phyloP scores from a whole-genome alignment of 1,140 invertebrate genomes.

The Neoseiulus cucumeris region DNA sequence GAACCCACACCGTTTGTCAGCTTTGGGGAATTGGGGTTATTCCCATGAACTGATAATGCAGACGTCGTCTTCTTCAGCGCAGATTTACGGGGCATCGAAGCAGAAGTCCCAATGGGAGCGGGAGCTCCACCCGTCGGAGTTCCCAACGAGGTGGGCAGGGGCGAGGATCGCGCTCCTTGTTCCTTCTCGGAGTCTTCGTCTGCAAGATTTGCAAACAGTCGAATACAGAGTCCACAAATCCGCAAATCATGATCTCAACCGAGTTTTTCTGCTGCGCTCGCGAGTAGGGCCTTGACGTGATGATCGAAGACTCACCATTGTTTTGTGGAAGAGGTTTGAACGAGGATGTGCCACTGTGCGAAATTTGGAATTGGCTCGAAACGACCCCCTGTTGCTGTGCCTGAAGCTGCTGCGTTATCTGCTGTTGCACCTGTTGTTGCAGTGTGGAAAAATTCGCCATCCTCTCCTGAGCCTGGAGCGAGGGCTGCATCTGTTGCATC shows the following conservation, averaged over 20 bases:
- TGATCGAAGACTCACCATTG: not conserved
- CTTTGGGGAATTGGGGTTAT: not conserved
- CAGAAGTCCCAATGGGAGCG: not conserved
- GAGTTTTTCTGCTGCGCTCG: not conserved
- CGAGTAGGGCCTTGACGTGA: not conserved
- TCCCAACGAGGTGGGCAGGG: not conserved
- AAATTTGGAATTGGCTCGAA: too few relatives aligned
- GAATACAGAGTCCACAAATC: too few relatives aligned
- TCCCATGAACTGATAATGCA: not conserved
- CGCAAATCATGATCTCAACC: not conserved
- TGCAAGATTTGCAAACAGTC: not conserved
- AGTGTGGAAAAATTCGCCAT: not conserved
- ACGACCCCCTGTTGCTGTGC: not conserved
- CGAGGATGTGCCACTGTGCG: not conserved
- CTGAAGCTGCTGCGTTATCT: slow-evolving; percentile 3
- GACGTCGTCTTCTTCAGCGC: slow-evolving; percentile 58
- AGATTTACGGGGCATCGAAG: slow-evolving; percentile 55
- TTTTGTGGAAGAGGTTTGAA: slow-evolving; percentile 6
- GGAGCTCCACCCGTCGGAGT: not conserved
- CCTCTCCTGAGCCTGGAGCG: not conserved
- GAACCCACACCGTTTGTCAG: slow-evolving; percentile 26
- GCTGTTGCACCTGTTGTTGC: slow-evolving; percentile 6
- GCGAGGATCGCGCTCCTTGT: slow-evolving; percentile 30
- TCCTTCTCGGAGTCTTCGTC: slow-evolving; percentile 35
- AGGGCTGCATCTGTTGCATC: not conserved